Conservation (phyloP, 1,140 invertebrate genomes). For the Caenorhabditis inopinata region DNA sequence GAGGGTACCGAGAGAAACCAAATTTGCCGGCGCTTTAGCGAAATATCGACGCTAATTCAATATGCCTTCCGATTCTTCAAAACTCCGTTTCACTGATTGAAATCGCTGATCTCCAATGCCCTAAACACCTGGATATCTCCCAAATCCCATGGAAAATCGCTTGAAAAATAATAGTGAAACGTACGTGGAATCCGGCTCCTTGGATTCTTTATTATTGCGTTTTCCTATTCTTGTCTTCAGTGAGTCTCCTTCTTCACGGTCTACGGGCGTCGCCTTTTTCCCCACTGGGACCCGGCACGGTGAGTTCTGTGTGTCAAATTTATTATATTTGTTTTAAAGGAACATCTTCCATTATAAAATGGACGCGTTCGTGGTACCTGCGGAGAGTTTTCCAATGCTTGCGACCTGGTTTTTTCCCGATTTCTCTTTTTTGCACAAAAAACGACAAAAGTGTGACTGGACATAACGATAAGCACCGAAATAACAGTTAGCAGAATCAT, state of each 20-base stretch:
- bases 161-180: background rate
- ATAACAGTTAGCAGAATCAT: constrained; percentile 20
- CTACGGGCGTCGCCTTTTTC: background rate
- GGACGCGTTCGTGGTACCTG: background rate
- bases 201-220: background rate
- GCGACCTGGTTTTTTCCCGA: background rate
- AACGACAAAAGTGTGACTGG: background rate
- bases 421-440: background rate
- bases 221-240: background rate
- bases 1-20: no score
- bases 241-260: background rate
- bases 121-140: no score
- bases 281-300: background rate
- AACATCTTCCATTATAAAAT: background rate
- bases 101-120: no score
- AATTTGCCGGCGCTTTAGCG: no score
- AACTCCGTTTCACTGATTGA: no score
- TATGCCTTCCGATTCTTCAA: no score
- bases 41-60: no score
- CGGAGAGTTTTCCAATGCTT: background rate
- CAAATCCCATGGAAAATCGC: no score
- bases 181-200: constrained; percentile 8
- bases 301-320: background rate
- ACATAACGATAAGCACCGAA: constrained; percentile 13
- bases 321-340: background rate